Evolutionary conservation across 2,888 invertebrate genomes (phyloP), one percentile per base, ranked within the genome.

Genomic region (Odontomyia ornata): DNA sequence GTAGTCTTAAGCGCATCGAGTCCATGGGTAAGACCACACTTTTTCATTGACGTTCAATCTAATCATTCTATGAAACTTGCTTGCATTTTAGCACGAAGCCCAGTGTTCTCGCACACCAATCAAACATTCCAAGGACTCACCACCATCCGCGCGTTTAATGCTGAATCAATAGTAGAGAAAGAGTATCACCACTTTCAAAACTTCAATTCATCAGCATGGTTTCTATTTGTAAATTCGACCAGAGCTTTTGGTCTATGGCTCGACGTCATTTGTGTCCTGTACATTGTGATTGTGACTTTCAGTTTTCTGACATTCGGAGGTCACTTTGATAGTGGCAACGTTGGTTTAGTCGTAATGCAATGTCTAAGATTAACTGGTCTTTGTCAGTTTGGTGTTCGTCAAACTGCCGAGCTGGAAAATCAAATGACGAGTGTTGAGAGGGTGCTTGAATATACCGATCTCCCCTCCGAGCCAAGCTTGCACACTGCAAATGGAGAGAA

Each of bases 211-310:
- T 91, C 94, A 0, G 91, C 94, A 0, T 95, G 93, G 92, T 89
- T 88, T 84, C 88, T 96, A 78, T 96, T 96, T 85, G 91, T 98
- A 43, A 91, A 94, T 0, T 93, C 95, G 30, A 95, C 95, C 0
- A 91, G 98, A 77, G 98, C 98, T 81, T 97, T 99, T 84, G 98
- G 97, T 0, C 92, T 97, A 81, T 95, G 95, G 91, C 88, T 98
- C 81, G 99, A 99, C 85, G 87, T 95, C 78, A 90, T 97, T 72
- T 97, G 97, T 83, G 91, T 95, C 0, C 81, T 93, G 1, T 98
- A 97, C 86, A 94, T 98, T 79, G 90, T 91, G 0, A 85, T 93
- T 52, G 97, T 98, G 0, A 94, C 96, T 0, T 90, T 95, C 82
- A 95, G 95, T 82, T 95, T 96, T 84, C 89, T 98, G 28, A 84